phyloP scores from a whole-genome alignment of 2,797 vertebrate species.

The Epinephelus malabaricus region DNA sequence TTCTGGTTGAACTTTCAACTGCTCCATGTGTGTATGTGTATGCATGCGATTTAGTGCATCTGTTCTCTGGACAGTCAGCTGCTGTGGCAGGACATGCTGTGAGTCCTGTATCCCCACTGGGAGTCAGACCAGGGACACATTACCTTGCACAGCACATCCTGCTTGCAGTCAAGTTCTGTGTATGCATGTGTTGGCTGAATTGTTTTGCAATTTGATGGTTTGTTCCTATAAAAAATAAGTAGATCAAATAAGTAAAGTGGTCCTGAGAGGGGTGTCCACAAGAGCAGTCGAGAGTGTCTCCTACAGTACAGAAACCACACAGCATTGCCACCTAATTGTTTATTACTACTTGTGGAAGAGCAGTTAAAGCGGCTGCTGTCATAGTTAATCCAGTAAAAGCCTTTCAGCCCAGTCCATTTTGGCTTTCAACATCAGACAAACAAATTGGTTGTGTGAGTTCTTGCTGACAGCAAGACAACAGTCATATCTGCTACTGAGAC shows the following conservation, averaged over 20 bases:
- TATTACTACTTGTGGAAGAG: conserved; percentile 50
- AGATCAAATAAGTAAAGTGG: conserved; percentile 2
- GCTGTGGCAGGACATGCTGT: background rate
- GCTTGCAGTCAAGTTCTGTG: background rate
- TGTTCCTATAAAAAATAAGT: background rate
- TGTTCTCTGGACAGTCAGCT: conserved; percentile 10
- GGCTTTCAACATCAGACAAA: conserved; percentile 57
- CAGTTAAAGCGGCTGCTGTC: conserved; percentile 64
- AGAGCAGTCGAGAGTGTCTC: background rate
- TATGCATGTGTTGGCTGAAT: too few relatives aligned
- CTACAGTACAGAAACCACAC: conserved; percentile 9
- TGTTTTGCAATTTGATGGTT: background rate
- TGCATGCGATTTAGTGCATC: conserved; percentile 17
- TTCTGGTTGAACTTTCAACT: background rate
- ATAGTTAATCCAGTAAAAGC: conserved; percentile 65
- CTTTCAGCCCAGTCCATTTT: conserved; percentile 56
- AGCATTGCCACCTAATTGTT: conserved; percentile 37
- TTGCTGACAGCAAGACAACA: conserved; percentile 43
- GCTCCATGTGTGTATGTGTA: background rate
- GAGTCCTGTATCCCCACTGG: background rate
- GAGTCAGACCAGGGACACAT: conserved; percentile 11
- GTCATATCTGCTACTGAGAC: conserved; percentile 46
- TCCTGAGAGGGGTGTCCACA: background rate
- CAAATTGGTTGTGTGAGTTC: conserved; percentile 58
- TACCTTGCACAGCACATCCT: background rate